Evolutionary conservation across 2,888 invertebrate species (phyloP).

Genomic region (Argyresthia albistria): DNA sequence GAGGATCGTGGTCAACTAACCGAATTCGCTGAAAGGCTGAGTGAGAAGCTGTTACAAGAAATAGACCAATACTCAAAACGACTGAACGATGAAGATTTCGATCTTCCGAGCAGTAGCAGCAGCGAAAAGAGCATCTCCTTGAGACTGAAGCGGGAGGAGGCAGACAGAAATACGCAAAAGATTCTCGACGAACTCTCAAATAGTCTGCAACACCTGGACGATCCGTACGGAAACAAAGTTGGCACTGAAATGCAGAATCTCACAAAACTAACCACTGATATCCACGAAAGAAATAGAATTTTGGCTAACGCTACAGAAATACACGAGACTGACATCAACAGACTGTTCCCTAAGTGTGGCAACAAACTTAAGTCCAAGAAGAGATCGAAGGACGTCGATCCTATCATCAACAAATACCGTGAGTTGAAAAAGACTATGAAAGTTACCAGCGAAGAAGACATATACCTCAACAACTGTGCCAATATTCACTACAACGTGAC

Average conservation of each 20-base stretch:
- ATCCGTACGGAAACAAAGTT: constrained; percentile 73
- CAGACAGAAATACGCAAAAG: constrained; percentile 61
- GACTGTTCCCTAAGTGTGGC: constrained; percentile 61
- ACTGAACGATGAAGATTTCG: constrained; percentile 67
- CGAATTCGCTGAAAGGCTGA: constrained; percentile 87
- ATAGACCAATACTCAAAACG: constrained; percentile 76
- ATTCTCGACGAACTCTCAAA: constrained; percentile 60
- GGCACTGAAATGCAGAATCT: constrained; percentile 72
- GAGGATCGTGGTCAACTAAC: constrained; percentile 78
- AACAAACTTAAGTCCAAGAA: constrained; percentile 66
- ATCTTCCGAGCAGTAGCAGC: constrained; percentile 62
- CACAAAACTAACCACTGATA: constrained; percentile 70
- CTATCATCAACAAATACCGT: constrained; percentile 62
- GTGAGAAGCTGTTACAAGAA: constrained; percentile 84
- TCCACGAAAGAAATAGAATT: constrained; percentile 73
- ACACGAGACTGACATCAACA: constrained; percentile 56
- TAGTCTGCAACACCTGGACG: constrained; percentile 70
- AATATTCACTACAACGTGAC: constrained; percentile 46
- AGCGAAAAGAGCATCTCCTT: constrained; percentile 67
- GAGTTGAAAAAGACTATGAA: constrained; percentile 60
- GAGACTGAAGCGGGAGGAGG: constrained; percentile 59
- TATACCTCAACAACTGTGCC: constrained; percentile 60
- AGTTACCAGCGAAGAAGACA: constrained; percentile 56
- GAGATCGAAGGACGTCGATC: constrained; percentile 60
- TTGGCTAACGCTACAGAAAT: constrained; percentile 68